phyloP scores from a whole-genome alignment of 2,888 invertebrate genomes.

The Anorthoa munda region DNA sequence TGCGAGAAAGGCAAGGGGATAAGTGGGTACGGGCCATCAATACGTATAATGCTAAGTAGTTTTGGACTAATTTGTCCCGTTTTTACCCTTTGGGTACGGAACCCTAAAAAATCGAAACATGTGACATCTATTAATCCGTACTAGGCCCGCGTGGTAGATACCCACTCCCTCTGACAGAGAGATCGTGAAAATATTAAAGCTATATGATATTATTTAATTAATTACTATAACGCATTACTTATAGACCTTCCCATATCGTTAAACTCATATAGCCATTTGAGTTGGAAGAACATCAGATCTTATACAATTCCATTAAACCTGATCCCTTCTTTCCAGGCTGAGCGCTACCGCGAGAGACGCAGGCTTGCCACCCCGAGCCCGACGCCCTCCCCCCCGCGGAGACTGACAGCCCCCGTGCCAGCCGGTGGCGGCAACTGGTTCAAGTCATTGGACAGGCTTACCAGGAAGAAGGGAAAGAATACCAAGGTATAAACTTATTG shows the following conservation, averaged over 20 bases:
- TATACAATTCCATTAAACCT: slow-evolving; percentile 1
- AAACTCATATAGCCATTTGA: background rate
- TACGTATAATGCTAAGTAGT: too few relatives aligned
- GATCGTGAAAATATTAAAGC: too few relatives aligned
- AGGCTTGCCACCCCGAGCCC: slow-evolving; percentile 94
- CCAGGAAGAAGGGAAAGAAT: slow-evolving; percentile 92
- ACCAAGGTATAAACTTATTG: slow-evolving; percentile 77
- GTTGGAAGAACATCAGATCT: background rate
- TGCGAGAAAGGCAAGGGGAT: too few relatives aligned
- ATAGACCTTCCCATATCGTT: background rate
- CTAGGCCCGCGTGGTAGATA: too few relatives aligned
- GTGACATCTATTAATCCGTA: too few relatives aligned
- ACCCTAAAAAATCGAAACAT: too few relatives aligned
- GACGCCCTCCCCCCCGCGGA: slow-evolving; percentile 91
- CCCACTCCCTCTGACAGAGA: too few relatives aligned
- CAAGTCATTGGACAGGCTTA: slow-evolving; percentile 94
- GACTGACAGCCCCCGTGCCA: slow-evolving; percentile 83
- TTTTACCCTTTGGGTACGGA: too few relatives aligned
- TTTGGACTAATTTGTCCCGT: too few relatives aligned
- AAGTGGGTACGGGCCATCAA: too few relatives aligned
- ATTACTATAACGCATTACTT: too few relatives aligned
- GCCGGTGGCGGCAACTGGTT: slow-evolving; percentile 94
- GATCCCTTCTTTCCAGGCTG: slow-evolving; percentile 77
- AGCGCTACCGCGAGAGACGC: slow-evolving; percentile 93
- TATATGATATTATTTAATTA: too few relatives aligned